Percentiles rank a stretch among this genome's conserved stretches.
Conservation (phyloP, 1,140 invertebrate genomes). For the Matsumurasca onukii region DNA sequence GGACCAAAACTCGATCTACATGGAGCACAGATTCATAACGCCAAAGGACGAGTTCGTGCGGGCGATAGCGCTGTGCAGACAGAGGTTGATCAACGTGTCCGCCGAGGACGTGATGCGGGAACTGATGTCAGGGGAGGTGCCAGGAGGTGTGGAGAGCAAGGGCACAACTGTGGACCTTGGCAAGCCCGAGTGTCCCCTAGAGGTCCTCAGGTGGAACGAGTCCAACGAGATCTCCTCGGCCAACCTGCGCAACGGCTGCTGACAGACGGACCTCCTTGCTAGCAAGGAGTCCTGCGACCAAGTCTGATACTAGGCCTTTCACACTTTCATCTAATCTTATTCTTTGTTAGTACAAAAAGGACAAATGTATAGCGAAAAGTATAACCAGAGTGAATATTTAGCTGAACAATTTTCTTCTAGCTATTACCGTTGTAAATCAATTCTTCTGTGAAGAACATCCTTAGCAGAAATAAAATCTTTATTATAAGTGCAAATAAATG, state of each 20-base stretch:
- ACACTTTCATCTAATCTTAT: too few species aligned
- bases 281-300: too few species aligned
- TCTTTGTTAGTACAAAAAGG: too few species aligned
- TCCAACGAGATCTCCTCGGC: constrained; percentile 68
- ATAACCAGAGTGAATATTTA: too few species aligned
- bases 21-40: constrained; percentile 85
- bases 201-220: constrained; percentile 65
- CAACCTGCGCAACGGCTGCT: constrained; percentile 53
- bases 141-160: constrained; percentile 35
- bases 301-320: too few species aligned
- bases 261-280: constrained; percentile 26
- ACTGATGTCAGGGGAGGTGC: constrained; percentile 47
- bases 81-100: constrained; percentile 70
- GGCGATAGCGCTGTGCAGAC: constrained; percentile 75
- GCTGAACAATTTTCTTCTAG: too few species aligned
- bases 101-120: constrained; percentile 56
- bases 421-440: too few species aligned
- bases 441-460: too few species aligned
- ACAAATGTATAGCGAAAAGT: too few species aligned
- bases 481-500: too few species aligned
- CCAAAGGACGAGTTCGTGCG: constrained; percentile 75
- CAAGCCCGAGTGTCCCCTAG: constrained; percentile 60
- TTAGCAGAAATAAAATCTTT: too few species aligned
- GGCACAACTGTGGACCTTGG: too few species aligned
- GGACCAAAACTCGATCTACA: constrained; percentile 80